phyloP scores from a whole-genome alignment of 2,888 invertebrate genomes.

The Cloeon dipterum region DNA sequence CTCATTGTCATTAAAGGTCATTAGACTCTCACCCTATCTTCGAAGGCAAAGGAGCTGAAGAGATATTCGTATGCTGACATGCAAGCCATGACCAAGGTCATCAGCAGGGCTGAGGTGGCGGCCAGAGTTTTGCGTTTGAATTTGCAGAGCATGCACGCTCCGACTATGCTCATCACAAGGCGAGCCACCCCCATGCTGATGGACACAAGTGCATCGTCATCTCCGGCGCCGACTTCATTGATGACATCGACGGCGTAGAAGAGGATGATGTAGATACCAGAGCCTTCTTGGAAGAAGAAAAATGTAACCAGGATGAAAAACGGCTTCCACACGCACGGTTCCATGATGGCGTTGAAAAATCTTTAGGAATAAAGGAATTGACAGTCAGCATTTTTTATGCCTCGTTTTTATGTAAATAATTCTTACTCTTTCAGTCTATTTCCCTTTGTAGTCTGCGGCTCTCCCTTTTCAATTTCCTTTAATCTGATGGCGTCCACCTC shows the following conservation, averaged over 20 bases:
- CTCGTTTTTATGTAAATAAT: too few relatives aligned
- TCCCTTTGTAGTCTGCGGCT: too few relatives aligned
- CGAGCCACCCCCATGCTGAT: slow-evolving; percentile 43
- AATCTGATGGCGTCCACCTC: slow-evolving; percentile 33
- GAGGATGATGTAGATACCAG: slow-evolving; percentile 46
- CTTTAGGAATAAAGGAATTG: too few relatives aligned
- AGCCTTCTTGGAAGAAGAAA: slow-evolving; percentile 44
- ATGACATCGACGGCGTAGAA: slow-evolving; percentile 51
- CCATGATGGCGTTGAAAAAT: slow-evolving; percentile 12
- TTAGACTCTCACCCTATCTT: slow-evolving; percentile 11
- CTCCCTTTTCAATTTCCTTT: too few relatives aligned
- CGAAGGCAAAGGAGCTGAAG: slow-evolving; percentile 11
- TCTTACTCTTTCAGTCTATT: too few relatives aligned
- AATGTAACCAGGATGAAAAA: slow-evolving; percentile 38
- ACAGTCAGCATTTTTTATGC: too few relatives aligned
- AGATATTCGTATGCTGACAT: slow-evolving; percentile 12
- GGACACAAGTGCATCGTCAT: slow-evolving; percentile 39
- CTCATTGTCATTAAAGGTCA: too few relatives aligned
- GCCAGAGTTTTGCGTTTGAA: slow-evolving; percentile 37
- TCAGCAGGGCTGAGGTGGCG: slow-evolving; percentile 36
- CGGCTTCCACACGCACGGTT: slow-evolving; percentile 37
- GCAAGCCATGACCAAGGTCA: slow-evolving; percentile 32
- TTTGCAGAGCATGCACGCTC: slow-evolving; percentile 38
- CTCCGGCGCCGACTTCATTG: slow-evolving; percentile 14
- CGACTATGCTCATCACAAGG: slow-evolving; percentile 38